Evolutionary conservation across 2,113 vertebrate species (phyloP).

Genomic region (Manacus vitellinus): DNA sequence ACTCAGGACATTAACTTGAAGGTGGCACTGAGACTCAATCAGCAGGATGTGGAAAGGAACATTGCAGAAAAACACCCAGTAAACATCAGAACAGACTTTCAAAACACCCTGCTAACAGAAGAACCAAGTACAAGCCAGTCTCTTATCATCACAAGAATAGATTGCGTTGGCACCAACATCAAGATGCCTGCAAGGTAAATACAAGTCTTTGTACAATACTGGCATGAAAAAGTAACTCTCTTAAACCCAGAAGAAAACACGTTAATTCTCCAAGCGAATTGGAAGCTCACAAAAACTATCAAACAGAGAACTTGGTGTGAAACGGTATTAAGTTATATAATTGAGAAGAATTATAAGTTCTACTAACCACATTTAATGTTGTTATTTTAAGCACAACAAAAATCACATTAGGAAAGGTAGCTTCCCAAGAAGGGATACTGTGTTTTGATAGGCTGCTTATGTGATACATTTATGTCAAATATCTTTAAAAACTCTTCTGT

Average conservation of each 20-base stretch:
- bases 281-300: background rate
- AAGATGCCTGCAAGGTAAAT: constrained; percentile 63
- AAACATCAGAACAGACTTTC: constrained; percentile 55
- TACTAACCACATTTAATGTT: background rate
- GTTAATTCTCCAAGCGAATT: constrained; percentile 1
- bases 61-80: constrained; percentile 8
- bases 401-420: background rate
- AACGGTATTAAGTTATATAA: background rate
- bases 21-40: background rate
- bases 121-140: constrained; percentile 39
- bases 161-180: constrained; percentile 62
- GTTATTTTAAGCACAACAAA: background rate
- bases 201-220: constrained; percentile 56
- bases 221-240: constrained; percentile 41
- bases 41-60: constrained; percentile 25
- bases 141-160: constrained; percentile 64
- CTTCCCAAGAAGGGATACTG: background rate
- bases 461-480: background rate
- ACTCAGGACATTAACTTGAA: constrained; percentile 37
- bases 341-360: background rate
- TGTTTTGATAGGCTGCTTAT: background rate
- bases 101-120: constrained; percentile 57
- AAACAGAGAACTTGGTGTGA: background rate
- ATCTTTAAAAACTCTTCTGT: background rate
- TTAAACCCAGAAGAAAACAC: constrained; percentile 41